Conservation (phyloP, 2,888 invertebrate species). For the Loripinus fragilis region DNA sequence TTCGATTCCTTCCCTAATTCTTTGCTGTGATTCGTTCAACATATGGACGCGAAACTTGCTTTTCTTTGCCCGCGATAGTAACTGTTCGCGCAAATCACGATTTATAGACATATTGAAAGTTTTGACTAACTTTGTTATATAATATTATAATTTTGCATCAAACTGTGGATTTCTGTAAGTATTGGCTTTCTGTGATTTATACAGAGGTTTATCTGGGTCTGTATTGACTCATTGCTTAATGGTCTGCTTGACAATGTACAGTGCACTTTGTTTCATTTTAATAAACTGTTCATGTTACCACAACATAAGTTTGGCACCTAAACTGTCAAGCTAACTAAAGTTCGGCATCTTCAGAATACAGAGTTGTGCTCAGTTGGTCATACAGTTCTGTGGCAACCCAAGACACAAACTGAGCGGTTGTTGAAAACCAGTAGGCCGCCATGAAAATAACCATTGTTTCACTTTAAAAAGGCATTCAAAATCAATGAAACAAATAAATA, state of each 20-base stretch:
- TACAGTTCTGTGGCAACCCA: not conserved
- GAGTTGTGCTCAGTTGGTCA: not conserved
- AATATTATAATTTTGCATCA: too few relatives aligned
- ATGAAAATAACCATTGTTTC: slow-evolving; percentile 44
- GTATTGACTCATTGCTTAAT: too few relatives aligned
- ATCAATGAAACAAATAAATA: too few relatives aligned
- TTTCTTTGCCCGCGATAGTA: slow-evolving; percentile 48
- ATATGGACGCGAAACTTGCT: slow-evolving; percentile 61
- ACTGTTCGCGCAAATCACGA: slow-evolving; percentile 48
- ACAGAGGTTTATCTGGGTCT: too few relatives aligned
- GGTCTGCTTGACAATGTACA: too few relatives aligned
- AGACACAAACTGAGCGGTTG: slow-evolving; percentile 36
- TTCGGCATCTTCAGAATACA: not conserved
- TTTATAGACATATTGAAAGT: slow-evolving; percentile 46
- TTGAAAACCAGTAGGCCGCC: slow-evolving; percentile 39
- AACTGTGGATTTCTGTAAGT: too few relatives aligned
- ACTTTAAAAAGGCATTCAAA: too few relatives aligned
- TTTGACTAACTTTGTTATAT: not conserved
- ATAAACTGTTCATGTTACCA: too few relatives aligned
- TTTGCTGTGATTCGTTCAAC: slow-evolving; percentile 70
- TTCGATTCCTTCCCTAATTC: slow-evolving; percentile 65
- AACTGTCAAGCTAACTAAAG: not conserved
- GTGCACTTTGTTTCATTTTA: too few relatives aligned
- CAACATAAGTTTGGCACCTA: too few relatives aligned
- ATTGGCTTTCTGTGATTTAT: too few relatives aligned